A percentile compares a stretch with the other conserved stretches of the same genome.
These are phyloP conservation scores for Vanessa cardui DNA, from an alignment of 2,888 invertebrate genomes.

Conservation along the genomic window DNA sequence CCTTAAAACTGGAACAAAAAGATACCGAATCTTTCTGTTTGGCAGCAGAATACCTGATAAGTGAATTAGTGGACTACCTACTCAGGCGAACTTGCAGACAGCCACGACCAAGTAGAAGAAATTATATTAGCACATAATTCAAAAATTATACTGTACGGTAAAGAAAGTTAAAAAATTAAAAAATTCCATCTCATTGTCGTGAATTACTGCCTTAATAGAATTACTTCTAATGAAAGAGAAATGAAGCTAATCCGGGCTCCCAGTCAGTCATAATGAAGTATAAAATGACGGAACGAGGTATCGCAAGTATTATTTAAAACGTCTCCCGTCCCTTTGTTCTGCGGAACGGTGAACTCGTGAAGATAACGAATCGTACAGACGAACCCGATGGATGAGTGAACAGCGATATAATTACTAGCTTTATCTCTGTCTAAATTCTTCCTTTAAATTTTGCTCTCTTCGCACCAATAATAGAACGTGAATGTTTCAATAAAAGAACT, in stretches of 20 bases:
- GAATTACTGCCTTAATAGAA: neutral
- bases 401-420: conserved; percentile 13
- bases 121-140: neutral
- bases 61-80: too few species aligned
- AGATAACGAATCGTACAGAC: conserved; percentile 27
- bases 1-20: too few species aligned
- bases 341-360: conserved; percentile 27
- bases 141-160: too few species aligned
- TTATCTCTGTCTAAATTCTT: too few species aligned
- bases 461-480: too few species aligned
- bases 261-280: conserved; percentile 30
- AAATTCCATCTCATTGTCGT: neutral
- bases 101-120: too few species aligned
- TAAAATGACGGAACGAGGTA: conserved; percentile 19
- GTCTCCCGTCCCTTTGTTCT: conserved; percentile 33
- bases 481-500: too few species aligned
- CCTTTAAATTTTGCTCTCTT: too few species aligned
- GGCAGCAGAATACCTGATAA: too few species aligned
- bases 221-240: conserved; percentile 18
- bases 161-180: neutral
- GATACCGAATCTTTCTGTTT: too few species aligned
- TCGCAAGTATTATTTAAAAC: conserved; percentile 29
- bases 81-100: too few species aligned
- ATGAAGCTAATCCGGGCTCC: conserved; percentile 24
- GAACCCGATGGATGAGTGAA: neutral